A percentile compares a stretch with the other conserved stretches of the same genome.
phyloP scores from a whole-genome alignment of 2,797 vertebrate genomes.

The Perodicticus potto region DNA sequence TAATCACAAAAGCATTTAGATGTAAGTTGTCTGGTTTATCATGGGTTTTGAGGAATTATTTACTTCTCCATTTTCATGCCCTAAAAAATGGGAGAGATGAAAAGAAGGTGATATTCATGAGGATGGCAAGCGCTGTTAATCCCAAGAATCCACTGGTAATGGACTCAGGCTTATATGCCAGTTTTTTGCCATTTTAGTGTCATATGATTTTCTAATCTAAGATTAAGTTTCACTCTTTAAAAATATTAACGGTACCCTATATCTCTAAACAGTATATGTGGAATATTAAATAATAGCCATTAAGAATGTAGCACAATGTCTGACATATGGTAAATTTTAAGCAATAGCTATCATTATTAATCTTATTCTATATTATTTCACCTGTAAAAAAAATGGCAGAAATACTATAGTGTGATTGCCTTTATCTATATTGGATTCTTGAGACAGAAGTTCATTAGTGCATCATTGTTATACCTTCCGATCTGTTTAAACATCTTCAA shows the following conservation, averaged over 20 bases:
- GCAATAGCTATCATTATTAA: neutral
- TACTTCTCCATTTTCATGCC: slow-evolving; percentile 24
- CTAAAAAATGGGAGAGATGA: neutral
- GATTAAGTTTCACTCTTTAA: slow-evolving; percentile 11
- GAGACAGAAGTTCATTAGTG: neutral
- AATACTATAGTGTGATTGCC: neutral
- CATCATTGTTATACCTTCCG: neutral
- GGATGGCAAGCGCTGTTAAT: neutral
- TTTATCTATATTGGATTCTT: neutral
- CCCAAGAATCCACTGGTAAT: neutral
- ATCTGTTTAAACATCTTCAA: neutral
- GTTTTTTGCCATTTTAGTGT: neutral
- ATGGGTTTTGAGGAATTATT: slow-evolving; percentile 34
- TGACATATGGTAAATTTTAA: neutral
- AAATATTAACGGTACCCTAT: neutral
- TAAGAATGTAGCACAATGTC: neutral
- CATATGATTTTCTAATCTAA: neutral
- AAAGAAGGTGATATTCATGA: neutral
- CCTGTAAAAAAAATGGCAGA: slow-evolving; percentile 4
- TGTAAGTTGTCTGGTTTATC: slow-evolving; percentile 36
- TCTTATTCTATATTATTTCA: neutral
- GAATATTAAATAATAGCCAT: neutral
- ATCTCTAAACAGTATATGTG: neutral
- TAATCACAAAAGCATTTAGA: slow-evolving; percentile 48
- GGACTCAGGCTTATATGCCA: neutral